A percentile compares a stretch with the other conserved stretches of the same genome.
phyloP scores from a whole-genome alignment of 2,888 invertebrate species.

The Leistus spinibarbis region DNA sequence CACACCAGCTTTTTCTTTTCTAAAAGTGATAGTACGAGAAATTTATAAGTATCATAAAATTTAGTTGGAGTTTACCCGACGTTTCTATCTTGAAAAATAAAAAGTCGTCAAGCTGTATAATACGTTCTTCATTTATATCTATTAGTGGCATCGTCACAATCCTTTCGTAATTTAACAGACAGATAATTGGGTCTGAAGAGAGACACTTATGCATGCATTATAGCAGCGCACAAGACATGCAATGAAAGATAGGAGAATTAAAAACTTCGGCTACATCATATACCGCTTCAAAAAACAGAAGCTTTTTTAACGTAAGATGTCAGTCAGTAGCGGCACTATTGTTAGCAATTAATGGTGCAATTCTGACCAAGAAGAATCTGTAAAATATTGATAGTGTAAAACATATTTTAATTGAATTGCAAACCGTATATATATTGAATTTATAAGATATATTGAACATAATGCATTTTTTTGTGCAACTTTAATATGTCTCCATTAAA shows the following conservation, averaged over 20 bases:
- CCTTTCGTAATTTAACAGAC: conserved; percentile 17
- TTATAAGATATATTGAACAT: too few relatives aligned
- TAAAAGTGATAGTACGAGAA: too few relatives aligned
- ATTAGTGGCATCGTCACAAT: conserved; percentile 9
- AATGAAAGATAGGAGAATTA: neutral
- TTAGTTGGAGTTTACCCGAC: neutral
- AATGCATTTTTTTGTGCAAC: too few relatives aligned
- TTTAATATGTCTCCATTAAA: neutral
- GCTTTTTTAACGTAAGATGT: neutral
- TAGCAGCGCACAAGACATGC: neutral
- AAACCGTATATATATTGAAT: too few relatives aligned
- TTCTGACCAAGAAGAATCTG: too few relatives aligned
- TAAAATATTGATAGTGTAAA: too few relatives aligned
- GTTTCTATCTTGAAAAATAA: neutral
- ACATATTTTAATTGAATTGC: too few relatives aligned
- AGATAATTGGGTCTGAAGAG: conserved; percentile 25
- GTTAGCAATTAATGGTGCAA: too few relatives aligned
- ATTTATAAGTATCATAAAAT: too few relatives aligned
- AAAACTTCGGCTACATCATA: neutral
- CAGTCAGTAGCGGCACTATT: neutral
- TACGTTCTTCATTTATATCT: neutral
- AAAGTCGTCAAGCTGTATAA: neutral
- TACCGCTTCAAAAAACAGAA: neutral
- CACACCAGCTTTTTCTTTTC: too few relatives aligned
- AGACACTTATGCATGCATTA: conserved; percentile 17